Base-by-base conservation (phyloP, 2,797 vertebrate species). In the Phalanger gymnotis region DNA sequence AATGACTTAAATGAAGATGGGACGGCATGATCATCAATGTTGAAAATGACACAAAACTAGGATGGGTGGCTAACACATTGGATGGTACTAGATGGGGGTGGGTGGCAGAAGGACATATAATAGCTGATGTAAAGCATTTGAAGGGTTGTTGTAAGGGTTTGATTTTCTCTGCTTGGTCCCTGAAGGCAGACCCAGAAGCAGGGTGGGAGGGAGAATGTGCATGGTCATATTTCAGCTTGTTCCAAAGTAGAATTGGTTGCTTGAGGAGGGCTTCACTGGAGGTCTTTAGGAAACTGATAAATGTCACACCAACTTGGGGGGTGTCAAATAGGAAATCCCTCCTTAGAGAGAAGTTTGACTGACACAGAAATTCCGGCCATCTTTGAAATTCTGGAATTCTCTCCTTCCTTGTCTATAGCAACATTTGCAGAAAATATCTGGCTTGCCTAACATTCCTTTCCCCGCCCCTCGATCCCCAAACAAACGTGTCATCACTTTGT, bases 351-450 rank as follows among this genome's bases (percentile, higher is more conserved):
- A 66, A 12, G 28, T 30, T 58, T 31, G 10, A 58, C 57, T 31
- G 3, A 58, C 30, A 31, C 11, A 31, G 30, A 58, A 58, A 4
- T 66, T n/a, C 34, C 61, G 16, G 34, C 34, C 34, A 66, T 16
- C 14, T 16, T 66, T 66, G 61, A 34, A 66, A 58, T 30, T 58
- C 57, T 58, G 57, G 10, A 31, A 31, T 58, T 58, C 28, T 58
- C 9, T 58, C 28, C 57, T 58, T 0, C 7, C 22, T 40, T 12
- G 55, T 57, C 47, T 81, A n/a, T 25, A 0, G 1, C 1, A 5
- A 91, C 5, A 0, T 57, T 30, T 11, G 14, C 90, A 30, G 57
- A 0, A 0, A 91, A 1, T 1, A 7, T 40, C 4, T 22, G 12
- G 57, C 40, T 58, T 61, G 28, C 55, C 54, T 61, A 51, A 34